Base-by-base conservation (phyloP, 2,113 vertebrate genomes). In the Sprattus sprattus region DNA sequence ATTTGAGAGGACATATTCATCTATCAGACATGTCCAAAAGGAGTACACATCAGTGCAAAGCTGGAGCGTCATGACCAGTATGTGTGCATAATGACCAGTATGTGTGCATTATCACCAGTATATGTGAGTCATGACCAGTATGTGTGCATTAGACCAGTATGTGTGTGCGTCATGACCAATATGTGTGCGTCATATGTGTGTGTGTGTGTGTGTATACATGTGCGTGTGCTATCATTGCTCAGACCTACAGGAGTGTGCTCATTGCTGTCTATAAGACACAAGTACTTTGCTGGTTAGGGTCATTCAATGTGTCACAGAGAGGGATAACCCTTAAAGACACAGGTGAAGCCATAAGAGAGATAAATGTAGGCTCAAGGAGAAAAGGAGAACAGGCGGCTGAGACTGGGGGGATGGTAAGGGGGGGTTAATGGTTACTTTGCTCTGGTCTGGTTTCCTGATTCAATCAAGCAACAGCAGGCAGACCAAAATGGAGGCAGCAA, bases 331-430 rank as follows among this genome's bases (percentile, higher is more conserved):
- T 78, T 16, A 10, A 16, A 78, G 71, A 18, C 28, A 78, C 32
- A 16, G 71, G 11, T 78, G 82, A 80, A 86, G 64, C 18, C 64
- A 45, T 80, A 9, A 83, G 75, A 54, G 45, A 13, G 75, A 52
- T 83, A 45, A 83, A 10, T 52, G 45, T 28, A 39, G 28, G 18
- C 22, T 20, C 54, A 22, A 60, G 54, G 18, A 22, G 3, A 32
- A 1, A 16, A 6, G 71, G 71, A 39, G 11, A 32, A 39, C 25
- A 60, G 54, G 18, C 54, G 0, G 54, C 18, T 20, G 18, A 60
- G 54, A 60, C 54, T 10, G 64, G 25, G 32, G 2, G 25, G 64
- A 71, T 11, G n/a, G 25, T 11, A 13, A 6, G 28, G 10, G 3
- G 71, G 25, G 18, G 50, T 60, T 78, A 39, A 78, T 39, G 71